These are phyloP conservation scores for Thunnus thynnus DNA, from an alignment of 2,113 vertebrate species.

Conservation along the genomic window DNA sequence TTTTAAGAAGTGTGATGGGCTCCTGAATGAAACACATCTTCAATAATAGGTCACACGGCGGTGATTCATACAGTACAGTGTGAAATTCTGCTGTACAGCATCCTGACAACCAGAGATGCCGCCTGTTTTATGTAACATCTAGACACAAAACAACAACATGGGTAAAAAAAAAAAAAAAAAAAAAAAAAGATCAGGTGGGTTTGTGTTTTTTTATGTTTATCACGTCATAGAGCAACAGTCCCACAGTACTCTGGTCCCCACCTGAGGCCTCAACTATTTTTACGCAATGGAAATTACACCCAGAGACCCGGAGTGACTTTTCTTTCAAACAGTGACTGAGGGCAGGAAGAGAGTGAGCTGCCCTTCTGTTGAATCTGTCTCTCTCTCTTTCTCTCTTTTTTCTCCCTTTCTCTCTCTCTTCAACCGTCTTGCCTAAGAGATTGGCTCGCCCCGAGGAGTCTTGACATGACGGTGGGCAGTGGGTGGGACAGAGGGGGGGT, in stretches of 20 bases:
- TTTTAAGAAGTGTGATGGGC: slow-evolving; percentile 41
- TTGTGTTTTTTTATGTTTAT: slow-evolving; percentile 12
- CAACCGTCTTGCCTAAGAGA: slow-evolving; percentile 43
- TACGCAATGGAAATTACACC: slow-evolving; percentile 31
- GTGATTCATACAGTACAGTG: slow-evolving; percentile 39
- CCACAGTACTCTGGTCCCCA: slow-evolving; percentile 34
- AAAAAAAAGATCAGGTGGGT: neutral
- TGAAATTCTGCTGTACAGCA: neutral
- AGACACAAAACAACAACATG: slow-evolving; percentile 2
- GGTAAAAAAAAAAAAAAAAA: neutral
- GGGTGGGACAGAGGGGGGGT: slow-evolving; percentile 55
- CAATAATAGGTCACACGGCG: slow-evolving; percentile 38
- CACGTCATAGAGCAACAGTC: slow-evolving; percentile 14
- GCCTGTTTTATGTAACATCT: slow-evolving; percentile 19
- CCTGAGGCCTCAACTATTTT: slow-evolving; percentile 48
- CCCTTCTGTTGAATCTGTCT: neutral
- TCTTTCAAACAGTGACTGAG: slow-evolving; percentile 12
- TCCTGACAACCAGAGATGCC: neutral
- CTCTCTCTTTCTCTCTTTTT: neutral
- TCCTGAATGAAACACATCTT: slow-evolving; percentile 31
- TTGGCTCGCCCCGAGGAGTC: slow-evolving; percentile 47
- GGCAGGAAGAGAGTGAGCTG: neutral
- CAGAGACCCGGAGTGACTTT: slow-evolving; percentile 3
- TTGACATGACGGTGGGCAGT: slow-evolving; percentile 53
- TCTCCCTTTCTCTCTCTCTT: neutral